Conservation (phyloP, 2,888 invertebrate species). For the Melikaiella ostensackeni region DNA sequence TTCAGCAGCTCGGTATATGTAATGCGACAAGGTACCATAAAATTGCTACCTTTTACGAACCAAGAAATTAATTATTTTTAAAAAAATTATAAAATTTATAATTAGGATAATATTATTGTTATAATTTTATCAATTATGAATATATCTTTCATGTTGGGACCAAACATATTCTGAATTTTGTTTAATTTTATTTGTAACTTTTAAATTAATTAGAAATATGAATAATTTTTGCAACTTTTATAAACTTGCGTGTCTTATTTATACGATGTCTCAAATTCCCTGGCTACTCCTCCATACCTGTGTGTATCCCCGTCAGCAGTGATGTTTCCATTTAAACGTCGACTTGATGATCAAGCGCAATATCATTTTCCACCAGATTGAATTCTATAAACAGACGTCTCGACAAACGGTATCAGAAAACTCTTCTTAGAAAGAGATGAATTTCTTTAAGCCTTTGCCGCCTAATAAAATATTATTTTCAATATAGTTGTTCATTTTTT, state of each 20-base stretch:
- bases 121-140: background rate
- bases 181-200: background rate
- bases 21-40: background rate
- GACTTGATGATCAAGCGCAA: constrained; percentile 28
- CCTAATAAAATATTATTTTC: background rate
- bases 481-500: too few species aligned
- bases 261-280: constrained; percentile 20
- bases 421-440: constrained; percentile 17
- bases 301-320: constrained; percentile 17
- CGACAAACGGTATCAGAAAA: constrained; percentile 24
- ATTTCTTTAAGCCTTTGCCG: constrained; percentile 32
- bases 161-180: background rate
- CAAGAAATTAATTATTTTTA: background rate
- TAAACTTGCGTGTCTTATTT: background rate
- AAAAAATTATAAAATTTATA: background rate
- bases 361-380: constrained; percentile 35
- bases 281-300: constrained; percentile 9
- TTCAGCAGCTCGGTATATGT: background rate
- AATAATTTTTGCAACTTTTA: background rate
- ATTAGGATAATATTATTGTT: too few species aligned
- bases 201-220: background rate
- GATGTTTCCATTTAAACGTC: constrained; percentile 29
- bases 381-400: constrained; percentile 24
- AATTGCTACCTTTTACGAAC: background rate
- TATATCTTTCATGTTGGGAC: background rate